Percentiles rank a stretch among this genome's conserved stretches.
These are phyloP conservation scores for Spinus pinus DNA, from an alignment of 2,797 vertebrate species.

Conservation along the genomic window DNA sequence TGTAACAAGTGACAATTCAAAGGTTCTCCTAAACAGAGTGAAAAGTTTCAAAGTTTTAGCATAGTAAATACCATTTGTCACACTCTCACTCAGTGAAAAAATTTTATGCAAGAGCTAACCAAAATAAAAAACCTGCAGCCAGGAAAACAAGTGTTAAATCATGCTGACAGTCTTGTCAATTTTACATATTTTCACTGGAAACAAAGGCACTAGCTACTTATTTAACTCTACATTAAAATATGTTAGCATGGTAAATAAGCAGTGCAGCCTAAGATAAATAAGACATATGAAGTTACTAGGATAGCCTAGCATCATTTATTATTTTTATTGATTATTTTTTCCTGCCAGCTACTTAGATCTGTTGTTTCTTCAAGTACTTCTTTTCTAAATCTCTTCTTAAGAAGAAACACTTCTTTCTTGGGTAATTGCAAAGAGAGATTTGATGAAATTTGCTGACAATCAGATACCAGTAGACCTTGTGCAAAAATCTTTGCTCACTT, in stretches of 20 bases:
- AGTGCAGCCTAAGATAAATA: neutral
- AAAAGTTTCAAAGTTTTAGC: neutral
- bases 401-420: conserved; percentile 27
- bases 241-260: neutral
- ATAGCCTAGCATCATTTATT: neutral
- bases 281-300: conserved; percentile 37
- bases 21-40: neutral
- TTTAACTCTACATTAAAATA: neutral
- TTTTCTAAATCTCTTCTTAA: neutral
- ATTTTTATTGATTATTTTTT: conserved; percentile 11
- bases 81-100: neutral
- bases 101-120: neutral
- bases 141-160: neutral
- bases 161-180: neutral
- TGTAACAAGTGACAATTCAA: neutral
- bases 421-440: conserved; percentile 20
- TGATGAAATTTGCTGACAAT: conserved; percentile 23
- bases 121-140: neutral
- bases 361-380: conserved; percentile 33
- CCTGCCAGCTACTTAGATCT: neutral
- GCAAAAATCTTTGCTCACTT: neutral
- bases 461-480: neutral
- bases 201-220: neutral
- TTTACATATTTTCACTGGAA: conserved; percentile 36
- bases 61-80: neutral